A percentile compares a stretch with the other conserved stretches of the same genome.
Evolutionary conservation across 2,888 invertebrate genomes (phyloP).

Genomic region (Andrena hattorfiana): DNA sequence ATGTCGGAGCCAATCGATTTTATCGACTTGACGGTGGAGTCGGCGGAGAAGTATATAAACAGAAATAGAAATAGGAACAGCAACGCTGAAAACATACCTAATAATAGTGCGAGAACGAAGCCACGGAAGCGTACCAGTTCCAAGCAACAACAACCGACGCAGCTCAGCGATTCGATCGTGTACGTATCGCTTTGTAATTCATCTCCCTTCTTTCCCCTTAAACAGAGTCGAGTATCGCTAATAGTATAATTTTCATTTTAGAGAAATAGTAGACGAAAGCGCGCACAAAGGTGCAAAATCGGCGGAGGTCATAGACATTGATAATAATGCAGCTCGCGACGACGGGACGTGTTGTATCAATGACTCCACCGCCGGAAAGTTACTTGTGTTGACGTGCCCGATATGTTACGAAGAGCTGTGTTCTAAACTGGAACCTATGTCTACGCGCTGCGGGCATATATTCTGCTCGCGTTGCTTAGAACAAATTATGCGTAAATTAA

Average conservation of each 20-base stretch:
- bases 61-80: neutral
- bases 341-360: conserved; percentile 20
- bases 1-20: conserved; percentile 53
- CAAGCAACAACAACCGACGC: neutral
- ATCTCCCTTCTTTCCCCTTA: neutral
- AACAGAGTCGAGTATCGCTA: neutral
- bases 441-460: conserved; percentile 79
- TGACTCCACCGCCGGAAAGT: conserved; percentile 42
- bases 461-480: conserved; percentile 76
- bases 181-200: conserved; percentile 13
- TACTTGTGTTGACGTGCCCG: conserved; percentile 69
- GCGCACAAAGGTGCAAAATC: neutral
- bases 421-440: conserved; percentile 70
- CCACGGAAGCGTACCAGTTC: neutral
- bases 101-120: neutral
- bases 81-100: conserved; percentile 1
- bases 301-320: conserved; percentile 53
- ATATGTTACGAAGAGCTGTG: conserved; percentile 76
- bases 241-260: conserved; percentile 19
- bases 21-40: conserved; percentile 73
- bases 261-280: conserved; percentile 6
- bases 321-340: conserved; percentile 14
- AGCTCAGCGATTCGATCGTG: neutral
- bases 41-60: conserved; percentile 22
- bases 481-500: conserved; percentile 53